These are phyloP conservation scores for Acanthacorydalis orientalis DNA, from an alignment of 2,888 invertebrate species.

Conservation along the genomic window DNA sequence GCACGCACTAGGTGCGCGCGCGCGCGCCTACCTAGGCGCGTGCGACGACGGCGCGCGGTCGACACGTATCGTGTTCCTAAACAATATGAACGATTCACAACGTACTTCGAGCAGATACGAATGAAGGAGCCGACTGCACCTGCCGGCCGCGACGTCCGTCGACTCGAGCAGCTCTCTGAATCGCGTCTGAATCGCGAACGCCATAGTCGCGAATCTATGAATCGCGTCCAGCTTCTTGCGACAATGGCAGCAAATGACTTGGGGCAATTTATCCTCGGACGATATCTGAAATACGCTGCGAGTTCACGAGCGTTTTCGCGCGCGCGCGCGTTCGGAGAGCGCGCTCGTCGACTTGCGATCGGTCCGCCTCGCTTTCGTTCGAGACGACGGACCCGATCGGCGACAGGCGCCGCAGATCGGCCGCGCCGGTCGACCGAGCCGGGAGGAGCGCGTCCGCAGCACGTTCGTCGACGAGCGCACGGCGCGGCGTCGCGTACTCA, in stretches of 20 bases:
- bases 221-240: slow-evolving; percentile 45
- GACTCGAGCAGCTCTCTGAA: slow-evolving; percentile 24
- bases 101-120: slow-evolving; percentile 35
- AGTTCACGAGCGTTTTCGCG: too few species aligned
- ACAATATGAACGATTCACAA: too few species aligned
- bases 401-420: slow-evolving; percentile 24
- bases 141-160: slow-evolving; percentile 25
- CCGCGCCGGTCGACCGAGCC: slow-evolving; percentile 47
- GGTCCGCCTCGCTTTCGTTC: not conserved
- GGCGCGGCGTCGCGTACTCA: slow-evolving; percentile 17
- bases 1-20: not conserved
- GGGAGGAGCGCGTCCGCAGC: slow-evolving; percentile 5
- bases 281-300: slow-evolving; percentile 34
- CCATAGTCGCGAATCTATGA: slow-evolving; percentile 49
- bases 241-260: slow-evolving; percentile 49
- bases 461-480: too few species aligned
- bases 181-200: slow-evolving; percentile 42
- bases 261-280: slow-evolving; percentile 46
- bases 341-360: not conserved
- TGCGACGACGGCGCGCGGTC: too few species aligned
- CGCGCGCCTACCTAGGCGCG: too few species aligned
- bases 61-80: too few species aligned
- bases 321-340: too few species aligned
- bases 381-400: not conserved
- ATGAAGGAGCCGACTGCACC: slow-evolving; percentile 26